phyloP scores from a whole-genome alignment of 2,797 vertebrate genomes.

The Amniataba percoides region DNA sequence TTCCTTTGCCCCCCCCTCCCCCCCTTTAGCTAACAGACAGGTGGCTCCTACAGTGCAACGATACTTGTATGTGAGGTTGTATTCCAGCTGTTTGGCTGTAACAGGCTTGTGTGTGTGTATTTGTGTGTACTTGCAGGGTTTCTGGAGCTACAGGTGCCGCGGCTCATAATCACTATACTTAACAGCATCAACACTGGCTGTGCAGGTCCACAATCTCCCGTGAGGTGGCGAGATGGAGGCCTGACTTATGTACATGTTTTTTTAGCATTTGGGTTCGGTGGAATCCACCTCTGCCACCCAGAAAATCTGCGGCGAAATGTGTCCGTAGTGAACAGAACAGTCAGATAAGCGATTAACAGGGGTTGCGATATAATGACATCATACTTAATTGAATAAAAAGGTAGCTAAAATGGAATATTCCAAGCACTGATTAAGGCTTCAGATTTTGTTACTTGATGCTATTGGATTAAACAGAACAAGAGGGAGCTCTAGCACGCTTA shows the following conservation, averaged over 20 bases:
- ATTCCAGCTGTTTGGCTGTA: slow-evolving; percentile 55
- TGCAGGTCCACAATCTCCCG: slow-evolving; percentile 54
- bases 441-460: slow-evolving; percentile 70
- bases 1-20: slow-evolving; percentile 64
- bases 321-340: slow-evolving; percentile 55
- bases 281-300: slow-evolving; percentile 31
- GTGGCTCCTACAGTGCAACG: slow-evolving; percentile 73
- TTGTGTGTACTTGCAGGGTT: slow-evolving; percentile 62
- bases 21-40: slow-evolving; percentile 61
- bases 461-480: slow-evolving; percentile 59
- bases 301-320: slow-evolving; percentile 43
- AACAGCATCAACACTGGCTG: slow-evolving; percentile 59
- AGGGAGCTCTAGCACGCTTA: slow-evolving; percentile 45
- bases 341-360: slow-evolving; percentile 55
- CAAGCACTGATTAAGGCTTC: slow-evolving; percentile 79
- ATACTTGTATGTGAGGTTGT: slow-evolving; percentile 62
- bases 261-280: slow-evolving; percentile 41
- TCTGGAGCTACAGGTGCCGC: slow-evolving; percentile 66
- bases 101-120: slow-evolving; percentile 49
- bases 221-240: slow-evolving; percentile 59
- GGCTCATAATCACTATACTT: slow-evolving; percentile 57
- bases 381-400: slow-evolving; percentile 70
- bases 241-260: slow-evolving; percentile 34
- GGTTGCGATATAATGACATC: slow-evolving; percentile 72
- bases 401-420: slow-evolving; percentile 68